Evolutionary conservation across 2,888 invertebrate genomes (phyloP).

Genomic region (Chrysopilus asiliformis): DNA sequence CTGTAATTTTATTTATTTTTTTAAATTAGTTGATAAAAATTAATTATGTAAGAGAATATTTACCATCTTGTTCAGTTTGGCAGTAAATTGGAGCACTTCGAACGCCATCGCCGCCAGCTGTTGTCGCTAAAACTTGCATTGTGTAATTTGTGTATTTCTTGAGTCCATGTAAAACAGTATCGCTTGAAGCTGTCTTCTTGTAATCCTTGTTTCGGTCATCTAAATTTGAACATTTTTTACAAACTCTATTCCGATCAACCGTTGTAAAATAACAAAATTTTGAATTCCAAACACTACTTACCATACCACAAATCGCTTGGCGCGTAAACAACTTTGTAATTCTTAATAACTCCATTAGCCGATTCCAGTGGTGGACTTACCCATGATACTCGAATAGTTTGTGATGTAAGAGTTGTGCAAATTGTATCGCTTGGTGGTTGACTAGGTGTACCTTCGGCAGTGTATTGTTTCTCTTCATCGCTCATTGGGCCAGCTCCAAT

Average conservation of each 20-base stretch:
- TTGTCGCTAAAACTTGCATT: slow-evolving; percentile 89
- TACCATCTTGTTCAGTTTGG: slow-evolving; percentile 91
- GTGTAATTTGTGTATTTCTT: slow-evolving; percentile 95
- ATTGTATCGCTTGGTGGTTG: slow-evolving; percentile 84
- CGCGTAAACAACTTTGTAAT: slow-evolving; percentile 88
- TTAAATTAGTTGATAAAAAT: slow-evolving; percentile 1
- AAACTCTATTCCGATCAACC: too few species aligned
- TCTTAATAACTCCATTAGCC: slow-evolving; percentile 89
- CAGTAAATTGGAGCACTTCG: slow-evolving; percentile 64
- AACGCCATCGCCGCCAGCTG: slow-evolving; percentile 90
- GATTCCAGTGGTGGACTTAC: slow-evolving; percentile 82
- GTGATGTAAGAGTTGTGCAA: slow-evolving; percentile 85
- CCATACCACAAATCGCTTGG: slow-evolving; percentile 87
- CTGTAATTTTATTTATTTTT: slow-evolving; percentile 37
- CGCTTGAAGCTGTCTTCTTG: slow-evolving; percentile 82
- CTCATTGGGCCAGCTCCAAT: slow-evolving; percentile 87
- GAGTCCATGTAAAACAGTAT: slow-evolving; percentile 83
- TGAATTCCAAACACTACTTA: too few species aligned
- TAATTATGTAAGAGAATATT: slow-evolving; percentile 15
- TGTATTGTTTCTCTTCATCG: slow-evolving; percentile 78
- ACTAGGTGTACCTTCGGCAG: slow-evolving; percentile 87
- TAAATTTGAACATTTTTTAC: slow-evolving; percentile 35
- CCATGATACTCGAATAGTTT: slow-evolving; percentile 90
- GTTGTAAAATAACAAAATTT: too few species aligned
- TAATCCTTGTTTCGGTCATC: slow-evolving; percentile 84